phyloP scores from a whole-genome alignment of 2,888 invertebrate species.

The Elysia crispata region DNA sequence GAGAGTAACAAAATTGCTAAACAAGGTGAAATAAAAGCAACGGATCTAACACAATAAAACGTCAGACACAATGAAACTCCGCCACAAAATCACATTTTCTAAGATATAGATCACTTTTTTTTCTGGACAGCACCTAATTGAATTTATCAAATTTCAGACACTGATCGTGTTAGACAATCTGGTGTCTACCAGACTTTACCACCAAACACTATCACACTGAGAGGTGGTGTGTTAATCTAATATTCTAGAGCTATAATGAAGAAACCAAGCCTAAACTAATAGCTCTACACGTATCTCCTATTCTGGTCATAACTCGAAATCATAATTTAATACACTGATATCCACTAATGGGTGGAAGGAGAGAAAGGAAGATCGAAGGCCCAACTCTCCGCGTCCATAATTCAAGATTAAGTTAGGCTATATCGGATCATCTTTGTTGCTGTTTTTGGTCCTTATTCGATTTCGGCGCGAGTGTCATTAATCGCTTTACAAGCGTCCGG shows the following conservation, averaged over 20 bases:
- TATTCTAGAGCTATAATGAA: conserved; percentile 15
- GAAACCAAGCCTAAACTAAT: conserved; percentile 46
- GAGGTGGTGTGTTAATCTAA: conserved; percentile 27
- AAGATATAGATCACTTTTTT: conserved; percentile 32
- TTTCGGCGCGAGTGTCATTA: no score
- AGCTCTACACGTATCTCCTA: not conserved
- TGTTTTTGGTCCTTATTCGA: no score
- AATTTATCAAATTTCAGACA: conserved; percentile 37
- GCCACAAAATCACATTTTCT: conserved; percentile 1
- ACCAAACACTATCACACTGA: conserved; percentile 18
- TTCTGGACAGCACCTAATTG: conserved; percentile 1
- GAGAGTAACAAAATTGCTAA: not conserved
- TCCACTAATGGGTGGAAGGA: no score
- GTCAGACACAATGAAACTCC: no score
- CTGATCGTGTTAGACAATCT: conserved; percentile 30
- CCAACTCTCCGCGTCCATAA: no score
- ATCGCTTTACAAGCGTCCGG: no score
- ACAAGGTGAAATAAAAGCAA: no score
- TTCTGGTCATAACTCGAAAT: conserved; percentile 35
- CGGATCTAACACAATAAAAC: no score
- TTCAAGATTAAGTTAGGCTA: no score
- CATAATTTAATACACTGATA: conserved; percentile 42
- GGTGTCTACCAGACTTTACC: not conserved
- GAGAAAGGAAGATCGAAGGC: no score
- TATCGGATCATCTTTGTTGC: no score